A percentile compares a stretch with the other conserved stretches of the same genome.
Evolutionary conservation across 2,888 invertebrate species (phyloP).

Genomic region (Mythimna ferrago): DNA sequence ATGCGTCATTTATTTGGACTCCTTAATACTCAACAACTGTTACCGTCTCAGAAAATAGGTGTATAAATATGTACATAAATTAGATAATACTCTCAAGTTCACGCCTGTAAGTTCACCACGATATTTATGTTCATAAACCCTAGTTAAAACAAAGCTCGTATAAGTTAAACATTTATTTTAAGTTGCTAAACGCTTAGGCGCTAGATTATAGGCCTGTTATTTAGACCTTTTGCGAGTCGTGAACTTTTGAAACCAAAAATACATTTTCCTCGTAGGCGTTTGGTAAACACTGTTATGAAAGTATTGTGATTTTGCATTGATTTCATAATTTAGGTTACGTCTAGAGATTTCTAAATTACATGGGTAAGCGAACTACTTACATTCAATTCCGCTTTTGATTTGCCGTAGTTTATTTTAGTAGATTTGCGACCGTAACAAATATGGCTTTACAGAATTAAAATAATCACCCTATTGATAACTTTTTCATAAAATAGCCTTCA

Average conservation of each 20-base stretch:
- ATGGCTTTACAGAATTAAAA: no score
- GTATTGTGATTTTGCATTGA: not conserved
- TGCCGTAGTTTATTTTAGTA: not conserved
- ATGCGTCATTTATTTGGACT: not conserved
- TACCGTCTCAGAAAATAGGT: not conserved
- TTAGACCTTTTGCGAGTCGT: not conserved
- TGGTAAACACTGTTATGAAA: slow-evolving; percentile 3
- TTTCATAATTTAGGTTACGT: slow-evolving; percentile 14
- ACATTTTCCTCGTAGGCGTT: not conserved
- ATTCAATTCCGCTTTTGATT: not conserved
- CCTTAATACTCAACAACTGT: not conserved
- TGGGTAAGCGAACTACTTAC: not conserved
- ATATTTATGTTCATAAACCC: not conserved
- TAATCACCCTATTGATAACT: no score
- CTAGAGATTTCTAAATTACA: not conserved
- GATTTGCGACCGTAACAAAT: no score
- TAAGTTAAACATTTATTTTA: slow-evolving; percentile 12
- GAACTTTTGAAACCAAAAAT: slow-evolving; percentile 1
- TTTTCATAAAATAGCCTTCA: no score
- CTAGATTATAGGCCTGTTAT: not conserved
- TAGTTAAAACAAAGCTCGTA: not conserved
- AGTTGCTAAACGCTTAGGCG: slow-evolving; percentile 1
- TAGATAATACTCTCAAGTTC: not conserved
- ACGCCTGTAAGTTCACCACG: not conserved
- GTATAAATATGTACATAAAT: not conserved